phyloP scores from a whole-genome alignment of 1,140 invertebrate species.

The Phortica variegata region DNA sequence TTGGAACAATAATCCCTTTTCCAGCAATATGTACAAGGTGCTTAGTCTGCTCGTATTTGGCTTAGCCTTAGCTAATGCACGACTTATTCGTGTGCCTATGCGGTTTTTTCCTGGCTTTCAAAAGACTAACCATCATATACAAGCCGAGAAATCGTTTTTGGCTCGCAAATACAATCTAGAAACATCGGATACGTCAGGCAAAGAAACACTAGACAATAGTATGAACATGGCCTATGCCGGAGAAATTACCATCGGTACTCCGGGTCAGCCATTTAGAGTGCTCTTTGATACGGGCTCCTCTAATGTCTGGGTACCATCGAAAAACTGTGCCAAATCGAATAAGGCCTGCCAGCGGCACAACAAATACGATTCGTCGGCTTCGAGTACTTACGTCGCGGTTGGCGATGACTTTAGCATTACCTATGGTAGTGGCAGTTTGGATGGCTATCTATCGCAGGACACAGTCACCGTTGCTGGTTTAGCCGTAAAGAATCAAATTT shows the following conservation, averaged over 20 bases:
- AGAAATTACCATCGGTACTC: conserved; percentile 85
- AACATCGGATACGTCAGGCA: too few species aligned
- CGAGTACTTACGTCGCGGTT: conserved; percentile 18
- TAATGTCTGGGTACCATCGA: conserved; percentile 30
- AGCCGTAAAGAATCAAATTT: conserved; percentile 77
- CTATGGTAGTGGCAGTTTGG: conserved; percentile 22
- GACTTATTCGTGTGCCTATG: too few species aligned
- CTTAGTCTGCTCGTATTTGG: too few species aligned
- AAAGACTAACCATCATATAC: too few species aligned
- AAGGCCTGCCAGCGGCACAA: conserved; percentile 26
- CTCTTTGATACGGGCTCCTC: conserved; percentile 30
- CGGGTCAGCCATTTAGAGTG: conserved; percentile 68
- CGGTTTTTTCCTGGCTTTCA: too few species aligned
- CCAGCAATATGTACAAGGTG: too few species aligned
- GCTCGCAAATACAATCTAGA: too few species aligned
- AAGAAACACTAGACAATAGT: conserved; percentile 18
- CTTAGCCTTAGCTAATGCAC: too few species aligned
- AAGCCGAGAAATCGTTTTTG: too few species aligned
- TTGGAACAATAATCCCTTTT: too few species aligned
- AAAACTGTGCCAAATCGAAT: conserved; percentile 16
- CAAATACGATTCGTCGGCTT: conserved; percentile 21
- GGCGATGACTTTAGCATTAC: conserved; percentile 20
- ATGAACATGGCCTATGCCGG: conserved; percentile 61
- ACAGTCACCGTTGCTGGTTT: conserved; percentile 61
- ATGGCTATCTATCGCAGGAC: conserved; percentile 22